Conservation (phyloP, 2,113 vertebrate species). For the Gorilla gorilla region DNA sequence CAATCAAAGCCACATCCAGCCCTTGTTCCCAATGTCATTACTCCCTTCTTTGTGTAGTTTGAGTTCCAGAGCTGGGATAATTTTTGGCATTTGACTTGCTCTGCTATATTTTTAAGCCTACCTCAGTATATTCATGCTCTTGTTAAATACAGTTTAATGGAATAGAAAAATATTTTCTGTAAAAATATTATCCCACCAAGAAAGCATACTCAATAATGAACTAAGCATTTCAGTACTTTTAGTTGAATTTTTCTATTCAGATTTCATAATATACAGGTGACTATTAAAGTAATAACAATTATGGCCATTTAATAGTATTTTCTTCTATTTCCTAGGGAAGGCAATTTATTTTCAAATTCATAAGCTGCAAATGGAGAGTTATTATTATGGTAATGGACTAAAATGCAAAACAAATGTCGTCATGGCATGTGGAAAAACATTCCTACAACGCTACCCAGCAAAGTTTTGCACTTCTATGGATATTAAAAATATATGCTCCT, state of each 20-base stretch:
- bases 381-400: constrained; percentile 67
- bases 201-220: constrained; percentile 28
- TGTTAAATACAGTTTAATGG: constrained; percentile 43
- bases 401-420: constrained; percentile 60
- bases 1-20: background rate
- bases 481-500: background rate
- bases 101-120: constrained; percentile 16
- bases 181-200: constrained; percentile 47
- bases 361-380: constrained; percentile 56
- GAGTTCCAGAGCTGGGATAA: background rate
- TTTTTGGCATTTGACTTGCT: constrained; percentile 30
- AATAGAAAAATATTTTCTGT: constrained; percentile 46
- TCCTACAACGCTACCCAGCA: background rate
- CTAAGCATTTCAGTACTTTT: constrained; percentile 54
- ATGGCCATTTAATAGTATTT: constrained; percentile 62
- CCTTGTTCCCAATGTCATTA: background rate
- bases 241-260: constrained; percentile 15
- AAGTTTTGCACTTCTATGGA: background rate
- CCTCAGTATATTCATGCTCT: background rate
- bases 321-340: constrained; percentile 8
- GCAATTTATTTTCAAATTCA: constrained; percentile 74
- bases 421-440: constrained; percentile 41
- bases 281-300: constrained; percentile 70
- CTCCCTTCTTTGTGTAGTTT: background rate
- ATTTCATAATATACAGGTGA: constrained; percentile 39